Evolutionary conservation across 2,797 vertebrate species (phyloP).

Genomic region (Ctenopoma multispine): DNA sequence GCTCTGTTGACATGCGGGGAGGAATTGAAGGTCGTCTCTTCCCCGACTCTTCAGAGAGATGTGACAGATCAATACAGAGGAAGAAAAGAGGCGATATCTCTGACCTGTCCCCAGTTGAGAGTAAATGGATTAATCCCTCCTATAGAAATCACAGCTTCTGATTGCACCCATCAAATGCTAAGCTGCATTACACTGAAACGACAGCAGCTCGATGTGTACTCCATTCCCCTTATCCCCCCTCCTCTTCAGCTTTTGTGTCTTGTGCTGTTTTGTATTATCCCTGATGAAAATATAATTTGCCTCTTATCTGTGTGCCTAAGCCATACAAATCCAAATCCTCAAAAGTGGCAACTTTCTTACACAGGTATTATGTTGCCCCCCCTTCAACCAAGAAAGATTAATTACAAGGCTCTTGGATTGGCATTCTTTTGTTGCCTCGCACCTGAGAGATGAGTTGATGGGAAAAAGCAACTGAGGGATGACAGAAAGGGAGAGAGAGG

Average conservation of each 20-base stretch:
- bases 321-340: constrained; percentile 96
- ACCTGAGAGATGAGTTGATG: constrained; percentile 93
- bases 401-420: constrained; percentile 95
- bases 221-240: constrained; percentile 86
- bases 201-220: constrained; percentile 94
- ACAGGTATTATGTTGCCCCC: constrained; percentile 94
- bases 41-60: constrained; percentile 84
- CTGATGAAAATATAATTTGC: constrained; percentile 99
- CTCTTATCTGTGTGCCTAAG: constrained; percentile 97
- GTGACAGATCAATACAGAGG: constrained; percentile 93
- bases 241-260: constrained; percentile 90
- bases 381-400: constrained; percentile 91
- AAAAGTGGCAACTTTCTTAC: constrained; percentile 95
- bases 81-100: constrained; percentile 87
- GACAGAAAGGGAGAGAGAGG: constrained; percentile 68
- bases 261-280: constrained; percentile 93
- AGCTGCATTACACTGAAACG: constrained; percentile 95
- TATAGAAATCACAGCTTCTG: constrained; percentile 95
- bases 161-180: constrained; percentile 95
- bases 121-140: constrained; percentile 97
- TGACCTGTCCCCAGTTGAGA: constrained; percentile 88
- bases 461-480: constrained; percentile 72
- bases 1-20: constrained; percentile 70
- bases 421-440: constrained; percentile 91
- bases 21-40: constrained; percentile 85